Evolutionary conservation across 2,888 invertebrate genomes (phyloP).

Genomic region (Drosophila imparisetae): DNA sequence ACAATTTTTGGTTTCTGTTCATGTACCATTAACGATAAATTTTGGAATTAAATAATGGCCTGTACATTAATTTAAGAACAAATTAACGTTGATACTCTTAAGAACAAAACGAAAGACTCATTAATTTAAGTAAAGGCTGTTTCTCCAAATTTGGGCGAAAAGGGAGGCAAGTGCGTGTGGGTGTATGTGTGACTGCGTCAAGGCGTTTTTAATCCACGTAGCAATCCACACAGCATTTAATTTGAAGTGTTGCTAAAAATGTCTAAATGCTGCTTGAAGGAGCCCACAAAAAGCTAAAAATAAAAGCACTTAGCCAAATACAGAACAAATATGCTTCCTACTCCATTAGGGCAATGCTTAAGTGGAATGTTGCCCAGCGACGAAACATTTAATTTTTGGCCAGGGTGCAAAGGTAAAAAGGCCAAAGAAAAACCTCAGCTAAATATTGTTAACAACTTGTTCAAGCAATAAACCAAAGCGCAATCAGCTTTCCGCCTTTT

Average conservation of each 20-base stretch:
- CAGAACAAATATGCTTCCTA: not conserved
- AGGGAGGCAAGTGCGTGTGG: not conserved
- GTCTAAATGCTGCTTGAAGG: constrained; percentile 55
- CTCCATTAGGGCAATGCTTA: constrained; percentile 13
- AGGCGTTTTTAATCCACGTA: constrained; percentile 27
- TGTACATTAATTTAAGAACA: not conserved
- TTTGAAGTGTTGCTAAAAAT: constrained; percentile 49
- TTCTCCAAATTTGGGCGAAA: not conserved
- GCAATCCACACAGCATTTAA: constrained; percentile 38
- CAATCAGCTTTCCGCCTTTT: constrained; percentile 6
- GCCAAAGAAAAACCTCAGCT: not conserved
- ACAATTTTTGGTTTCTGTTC: too few species aligned
- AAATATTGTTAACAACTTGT: constrained; percentile 11
- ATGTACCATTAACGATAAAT: not conserved
- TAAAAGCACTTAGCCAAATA: constrained; percentile 38
- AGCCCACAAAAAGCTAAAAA: constrained; percentile 36
- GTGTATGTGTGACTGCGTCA: constrained; percentile 4
- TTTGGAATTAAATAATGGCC: not conserved
- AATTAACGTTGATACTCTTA: not conserved
- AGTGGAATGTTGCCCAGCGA: not conserved
- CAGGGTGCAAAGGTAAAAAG: not conserved
- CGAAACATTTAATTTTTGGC: not conserved
- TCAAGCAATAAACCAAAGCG: constrained; percentile 13
- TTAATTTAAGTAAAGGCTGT: not conserved
- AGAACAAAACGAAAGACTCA: not conserved